phyloP scores from a whole-genome alignment of 2,888 invertebrate genomes.

The Atherix ibis region DNA sequence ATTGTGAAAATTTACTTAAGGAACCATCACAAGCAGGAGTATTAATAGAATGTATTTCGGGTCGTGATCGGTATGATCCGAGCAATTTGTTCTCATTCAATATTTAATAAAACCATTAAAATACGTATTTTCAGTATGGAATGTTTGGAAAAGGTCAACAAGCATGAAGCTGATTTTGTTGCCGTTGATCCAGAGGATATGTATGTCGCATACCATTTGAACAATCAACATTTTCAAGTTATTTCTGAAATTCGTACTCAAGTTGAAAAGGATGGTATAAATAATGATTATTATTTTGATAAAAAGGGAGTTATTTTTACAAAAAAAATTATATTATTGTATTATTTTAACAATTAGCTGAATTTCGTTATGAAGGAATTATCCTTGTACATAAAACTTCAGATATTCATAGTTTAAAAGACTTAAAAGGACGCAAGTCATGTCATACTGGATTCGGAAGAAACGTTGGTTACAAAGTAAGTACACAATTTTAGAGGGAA shows the following conservation, averaged over 20 bases:
- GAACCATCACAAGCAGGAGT: slow-evolving; percentile 32
- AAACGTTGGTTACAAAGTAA: slow-evolving; percentile 72
- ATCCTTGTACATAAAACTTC: slow-evolving; percentile 63
- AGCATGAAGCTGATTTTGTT: slow-evolving; percentile 64
- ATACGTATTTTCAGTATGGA: slow-evolving; percentile 42
- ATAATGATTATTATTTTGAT: not conserved
- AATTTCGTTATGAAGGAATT: slow-evolving; percentile 67
- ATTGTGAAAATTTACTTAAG: slow-evolving; percentile 39
- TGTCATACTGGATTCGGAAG: slow-evolving; percentile 79
- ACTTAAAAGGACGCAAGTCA: slow-evolving; percentile 59
- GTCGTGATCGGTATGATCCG: slow-evolving; percentile 48
- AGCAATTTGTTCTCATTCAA: too few relatives aligned
- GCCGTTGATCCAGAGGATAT: slow-evolving; percentile 78
- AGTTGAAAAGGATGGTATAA: slow-evolving; percentile 54
- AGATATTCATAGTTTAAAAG: slow-evolving; percentile 48
- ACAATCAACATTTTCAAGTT: slow-evolving; percentile 57
- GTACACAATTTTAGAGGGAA: slow-evolving; percentile 5
- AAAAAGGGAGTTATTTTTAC: too few relatives aligned
- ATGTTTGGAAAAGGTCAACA: slow-evolving; percentile 60
- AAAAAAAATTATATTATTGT: not conserved
- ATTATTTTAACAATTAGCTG: slow-evolving; percentile 34
- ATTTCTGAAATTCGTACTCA: slow-evolving; percentile 62
- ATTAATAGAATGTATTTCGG: slow-evolving; percentile 52
- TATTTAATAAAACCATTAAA: too few relatives aligned
- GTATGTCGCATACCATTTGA: slow-evolving; percentile 60